Evolutionary conservation across 2,113 vertebrate genomes (phyloP), one percentile per base, ranked within the genome.

Genomic region (Lasiurus borealis): DNA sequence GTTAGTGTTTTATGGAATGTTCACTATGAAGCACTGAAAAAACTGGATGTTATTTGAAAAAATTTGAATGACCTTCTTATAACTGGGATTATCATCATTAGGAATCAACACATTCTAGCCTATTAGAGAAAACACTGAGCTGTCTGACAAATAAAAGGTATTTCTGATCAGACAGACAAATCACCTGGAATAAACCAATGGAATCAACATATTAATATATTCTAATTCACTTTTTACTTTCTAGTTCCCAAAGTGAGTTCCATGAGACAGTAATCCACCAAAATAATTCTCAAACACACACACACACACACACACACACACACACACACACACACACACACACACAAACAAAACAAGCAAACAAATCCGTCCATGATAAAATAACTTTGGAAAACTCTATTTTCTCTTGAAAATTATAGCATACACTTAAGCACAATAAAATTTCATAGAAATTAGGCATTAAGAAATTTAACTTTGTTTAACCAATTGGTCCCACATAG

Each of bases 401-500:
- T 62, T 94, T 94, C 40, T 66, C 62, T 94, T 90, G 21, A 73
- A 88, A 3, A 72, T 71, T 83, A 48, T 90, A 78, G 66, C 36
- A 92, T 66, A 7, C 2, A 21, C 19, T 27, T 48, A 73, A 68
- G 11, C 16, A 34, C 15, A 62, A 91, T 50, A 77, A 73, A 19
- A 36, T 52, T 87, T 89, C 40, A 90, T 40, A 84, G 34, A 94
- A 87, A 90, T 62, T 46, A 84, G 40, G 27, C n/a, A 75, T 40
- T 68, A 85, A 85, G 27, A 91, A 78, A 69, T 82, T 18, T 93
- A 87, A 83, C 62, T 68, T 71, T 66, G 40, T 89, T 94, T 71
- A 90, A 66, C 2, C 36, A 12, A 44, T 69, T 57, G 80, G 34
- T 77, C 34, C 34, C 40, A 91, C 69, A 59, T 15, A 84, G 11